Conservation (phyloP, 2,797 vertebrate species). For the Galago senegalensis region DNA sequence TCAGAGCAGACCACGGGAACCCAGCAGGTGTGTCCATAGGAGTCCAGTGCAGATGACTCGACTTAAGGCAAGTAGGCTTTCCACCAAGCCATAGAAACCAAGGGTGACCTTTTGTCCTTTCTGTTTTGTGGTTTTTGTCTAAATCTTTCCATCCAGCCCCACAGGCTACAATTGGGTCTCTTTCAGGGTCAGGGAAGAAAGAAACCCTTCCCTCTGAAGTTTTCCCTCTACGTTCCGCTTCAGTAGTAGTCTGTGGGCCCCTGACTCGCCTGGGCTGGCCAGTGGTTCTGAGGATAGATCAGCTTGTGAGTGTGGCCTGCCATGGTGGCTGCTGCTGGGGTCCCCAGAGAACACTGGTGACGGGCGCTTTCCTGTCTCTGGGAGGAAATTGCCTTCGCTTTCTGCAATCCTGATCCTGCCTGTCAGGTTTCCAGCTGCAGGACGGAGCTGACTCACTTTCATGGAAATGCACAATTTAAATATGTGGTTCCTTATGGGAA, state of each 20-base stretch:
- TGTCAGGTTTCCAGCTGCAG: too few relatives aligned
- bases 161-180: background rate
- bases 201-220: background rate
- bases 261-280: background rate
- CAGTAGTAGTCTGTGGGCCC: background rate
- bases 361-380: rapidly evolving
- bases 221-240: background rate
- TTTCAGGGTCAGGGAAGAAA: background rate
- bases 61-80: background rate
- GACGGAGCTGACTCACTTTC: background rate
- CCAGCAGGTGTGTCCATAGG: rapidly evolving
- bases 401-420: rapidly evolving
- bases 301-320: background rate
- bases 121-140: background rate
- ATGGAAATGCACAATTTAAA: background rate
- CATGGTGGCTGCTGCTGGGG: rapidly evolving
- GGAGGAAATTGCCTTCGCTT: too few relatives aligned
- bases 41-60: too few relatives aligned
- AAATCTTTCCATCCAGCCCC: background rate
- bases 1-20: background rate
- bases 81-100: rapidly evolving
- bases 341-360: background rate
- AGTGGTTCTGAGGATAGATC: background rate
- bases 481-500: background rate
- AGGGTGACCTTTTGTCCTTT: background rate